phyloP scores from a whole-genome alignment of 2,888 invertebrate genomes.

The Ormyrus labotus region DNA sequence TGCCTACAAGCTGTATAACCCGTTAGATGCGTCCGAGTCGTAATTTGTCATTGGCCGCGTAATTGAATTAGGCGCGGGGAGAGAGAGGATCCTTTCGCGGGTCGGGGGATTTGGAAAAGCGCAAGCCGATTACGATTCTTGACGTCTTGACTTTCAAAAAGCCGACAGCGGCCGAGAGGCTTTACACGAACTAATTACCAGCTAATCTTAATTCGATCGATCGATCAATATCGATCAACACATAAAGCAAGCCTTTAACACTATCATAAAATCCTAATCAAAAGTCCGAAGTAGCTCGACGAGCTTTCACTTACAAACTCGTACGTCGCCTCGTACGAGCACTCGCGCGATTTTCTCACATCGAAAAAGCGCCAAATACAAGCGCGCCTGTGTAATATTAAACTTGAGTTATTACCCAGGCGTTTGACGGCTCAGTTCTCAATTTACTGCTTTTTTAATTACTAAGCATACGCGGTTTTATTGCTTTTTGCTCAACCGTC shows the following conservation, averaged over 20 bases:
- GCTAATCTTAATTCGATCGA: slow-evolving; percentile 50
- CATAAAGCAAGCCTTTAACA: slow-evolving; percentile 25
- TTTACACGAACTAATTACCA: slow-evolving; percentile 39
- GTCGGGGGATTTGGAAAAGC: too few species aligned
- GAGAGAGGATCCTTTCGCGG: too few species aligned
- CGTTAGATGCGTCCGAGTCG: background rate
- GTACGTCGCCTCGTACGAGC: background rate
- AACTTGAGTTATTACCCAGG: background rate
- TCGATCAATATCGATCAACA: slow-evolving; percentile 44
- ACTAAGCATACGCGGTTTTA: too few species aligned
- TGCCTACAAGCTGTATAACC: slow-evolving; percentile 65
- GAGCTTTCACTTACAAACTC: slow-evolving; percentile 25
- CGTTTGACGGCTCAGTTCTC: background rate
- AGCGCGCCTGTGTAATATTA: background rate
- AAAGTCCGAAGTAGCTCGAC: background rate
- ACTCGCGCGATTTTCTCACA: background rate
- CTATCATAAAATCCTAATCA: slow-evolving; percentile 37
- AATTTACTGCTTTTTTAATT: too few species aligned
- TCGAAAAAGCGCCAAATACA: background rate
- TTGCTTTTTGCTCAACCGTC: too few species aligned
- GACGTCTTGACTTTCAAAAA: slow-evolving; percentile 23
- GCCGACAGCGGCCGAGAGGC: slow-evolving; percentile 2
- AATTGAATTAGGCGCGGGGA: too few species aligned
- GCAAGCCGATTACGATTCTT: slow-evolving; percentile 8
- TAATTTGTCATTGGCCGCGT: too few species aligned